Evolutionary conservation across 30 jellyfish, hydroid and myxozoan species (phyloP).

Genomic region (Mastigias papua): DNA sequence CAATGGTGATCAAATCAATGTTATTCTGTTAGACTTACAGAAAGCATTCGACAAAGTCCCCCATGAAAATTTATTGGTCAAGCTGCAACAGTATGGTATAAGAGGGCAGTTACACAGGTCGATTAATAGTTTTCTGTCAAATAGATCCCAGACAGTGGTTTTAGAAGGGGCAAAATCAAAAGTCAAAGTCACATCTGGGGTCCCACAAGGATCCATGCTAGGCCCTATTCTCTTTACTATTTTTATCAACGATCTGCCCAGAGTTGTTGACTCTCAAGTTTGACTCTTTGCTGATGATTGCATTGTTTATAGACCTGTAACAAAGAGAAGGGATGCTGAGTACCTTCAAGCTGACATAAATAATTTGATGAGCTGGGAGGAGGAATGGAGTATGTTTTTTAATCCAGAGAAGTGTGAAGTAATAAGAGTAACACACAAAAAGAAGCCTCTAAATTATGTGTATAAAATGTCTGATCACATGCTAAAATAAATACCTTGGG

Average conservation of each 20-base stretch:
- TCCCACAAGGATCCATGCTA: constrained; percentile 57
- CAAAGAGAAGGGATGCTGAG: not conserved
- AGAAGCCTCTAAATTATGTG: constrained; percentile 38
- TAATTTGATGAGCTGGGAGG: constrained; percentile 27
- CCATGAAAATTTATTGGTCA: not conserved
- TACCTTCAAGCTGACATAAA: constrained; percentile 35
- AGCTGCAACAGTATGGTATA: constrained; percentile 23
- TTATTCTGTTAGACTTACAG: constrained; percentile 34
- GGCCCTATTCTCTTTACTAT: constrained; percentile 42
- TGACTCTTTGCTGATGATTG: constrained; percentile 48
- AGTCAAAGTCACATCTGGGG: constrained; percentile 21
- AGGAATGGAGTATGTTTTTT: constrained; percentile 28
- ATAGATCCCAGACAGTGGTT: constrained; percentile 18
- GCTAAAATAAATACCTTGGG: constrained; percentile 60
- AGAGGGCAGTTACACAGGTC: constrained; percentile 9
- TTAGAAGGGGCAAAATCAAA: constrained; percentile 1
- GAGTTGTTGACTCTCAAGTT: not conserved
- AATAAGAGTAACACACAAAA: constrained; percentile 39
- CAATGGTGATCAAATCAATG: constrained; percentile 37
- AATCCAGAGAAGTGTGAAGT: constrained; percentile 44
- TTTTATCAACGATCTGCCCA: constrained; percentile 40
- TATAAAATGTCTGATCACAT: constrained; percentile 43
- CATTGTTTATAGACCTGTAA: constrained; percentile 5
- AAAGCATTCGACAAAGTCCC: constrained; percentile 26
- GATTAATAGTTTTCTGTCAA: not conserved